Evolutionary conservation across 2,113 vertebrate species (phyloP).

Genomic region (Manacus vitellinus): DNA sequence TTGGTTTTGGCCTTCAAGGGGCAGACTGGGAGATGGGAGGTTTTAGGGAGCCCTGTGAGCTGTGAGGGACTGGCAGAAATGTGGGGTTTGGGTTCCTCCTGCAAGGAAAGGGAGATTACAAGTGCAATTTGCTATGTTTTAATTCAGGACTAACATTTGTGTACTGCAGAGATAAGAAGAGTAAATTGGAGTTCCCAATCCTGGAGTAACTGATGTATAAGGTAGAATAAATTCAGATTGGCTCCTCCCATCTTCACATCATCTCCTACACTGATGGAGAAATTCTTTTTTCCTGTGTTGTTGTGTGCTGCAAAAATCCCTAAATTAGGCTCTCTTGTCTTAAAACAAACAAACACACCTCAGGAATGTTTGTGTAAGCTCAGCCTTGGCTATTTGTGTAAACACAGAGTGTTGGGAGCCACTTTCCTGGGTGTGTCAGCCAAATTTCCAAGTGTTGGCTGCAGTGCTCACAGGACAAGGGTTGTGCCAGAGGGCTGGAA

Average conservation of each 20-base stretch:
- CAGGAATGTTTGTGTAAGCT: background rate
- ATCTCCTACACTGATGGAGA: background rate
- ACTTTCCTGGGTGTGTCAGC: background rate
- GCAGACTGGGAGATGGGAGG: background rate
- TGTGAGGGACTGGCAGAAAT: background rate
- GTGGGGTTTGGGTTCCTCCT: background rate
- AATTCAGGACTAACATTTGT: background rate
- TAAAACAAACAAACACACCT: background rate
- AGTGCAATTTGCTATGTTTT: background rate
- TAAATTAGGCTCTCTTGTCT: background rate
- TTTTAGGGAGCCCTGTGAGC: background rate
- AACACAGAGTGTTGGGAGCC: background rate
- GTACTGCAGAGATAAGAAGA: background rate
- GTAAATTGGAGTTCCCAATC: background rate
- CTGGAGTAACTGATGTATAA: background rate
- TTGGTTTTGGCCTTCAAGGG: background rate
- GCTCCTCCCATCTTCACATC: background rate
- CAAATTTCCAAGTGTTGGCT: background rate
- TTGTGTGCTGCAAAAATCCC: background rate
- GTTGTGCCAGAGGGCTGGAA: background rate
- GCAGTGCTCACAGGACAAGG: background rate
- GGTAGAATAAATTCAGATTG: background rate
- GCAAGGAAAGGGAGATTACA: background rate
- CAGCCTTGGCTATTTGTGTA: background rate
- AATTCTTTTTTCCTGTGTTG: background rate